Evolutionary conservation across 1,140 invertebrate genomes (phyloP), one percentile per base, ranked within the genome.

Genomic region (Drosophila insularis): DNA sequence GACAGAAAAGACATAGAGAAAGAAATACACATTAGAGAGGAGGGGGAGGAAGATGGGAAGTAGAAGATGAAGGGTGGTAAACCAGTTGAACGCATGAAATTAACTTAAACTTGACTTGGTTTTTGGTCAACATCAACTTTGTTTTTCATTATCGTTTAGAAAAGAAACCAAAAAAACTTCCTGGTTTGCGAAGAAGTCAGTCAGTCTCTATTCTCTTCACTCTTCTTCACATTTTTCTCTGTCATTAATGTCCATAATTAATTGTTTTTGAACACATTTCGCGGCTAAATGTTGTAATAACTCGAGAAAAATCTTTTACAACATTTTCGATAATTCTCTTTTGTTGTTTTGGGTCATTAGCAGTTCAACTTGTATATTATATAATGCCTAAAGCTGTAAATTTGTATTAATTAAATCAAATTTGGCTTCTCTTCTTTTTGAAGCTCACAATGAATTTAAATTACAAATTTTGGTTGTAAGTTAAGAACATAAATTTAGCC

Each of bases 51-150:
- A 32, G 21, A 11, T 2, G 1, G 39, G 14, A 31, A 6, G 7
- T 14, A 8, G 27, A 19, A 32, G 27, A 23, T 27, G 37, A 32
- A 14, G 13, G 13, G 23, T 27, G 21, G 67, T 32, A 79, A 86
- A 86, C 82, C 82, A 82, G 81, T 86, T 86, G 81, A 78, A 86
- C 79, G 82, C 79, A 81, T 76, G 78, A 79, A 87, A 87, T 86
- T 87, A 87, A 79, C 80, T 75, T 62, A 73, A 58, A 73, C 74
- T 86, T 68, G 74, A 69, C 73, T 76, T 27, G 66, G 61, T 63
- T 71, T 71, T 76, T 68, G 37, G 66, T 46, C 43, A 59, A 56
- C 54, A 14, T 75, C 46, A 75, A 62, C 62, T 73, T 46, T 56
- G 39, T 21, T 37, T 39, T 46, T 63, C 71, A 56, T 62, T 68